These are phyloP conservation scores for Drosophila melanogaster DNA, from an alignment of 1,140 invertebrate genomes.

Conservation along the genomic window DNA sequence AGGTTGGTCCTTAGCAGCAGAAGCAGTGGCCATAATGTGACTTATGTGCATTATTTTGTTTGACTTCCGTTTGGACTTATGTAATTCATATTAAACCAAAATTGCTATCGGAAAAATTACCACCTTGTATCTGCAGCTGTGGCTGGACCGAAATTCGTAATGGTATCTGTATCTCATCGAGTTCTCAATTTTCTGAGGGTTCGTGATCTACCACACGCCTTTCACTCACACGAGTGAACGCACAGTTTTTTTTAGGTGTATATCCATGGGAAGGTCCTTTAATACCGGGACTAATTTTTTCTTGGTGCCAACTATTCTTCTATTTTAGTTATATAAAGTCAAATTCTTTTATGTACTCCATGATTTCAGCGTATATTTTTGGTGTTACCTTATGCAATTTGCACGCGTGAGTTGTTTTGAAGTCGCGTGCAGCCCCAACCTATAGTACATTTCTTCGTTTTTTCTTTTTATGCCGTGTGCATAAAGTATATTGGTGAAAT, in stretches of 20 bases:
- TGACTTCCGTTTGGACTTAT: slow-evolving; percentile 21
- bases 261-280: too few relatives aligned
- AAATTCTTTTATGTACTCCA: slow-evolving; percentile 4
- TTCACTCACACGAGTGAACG: too few relatives aligned
- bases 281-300: too few relatives aligned
- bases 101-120: slow-evolving; percentile 62
- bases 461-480: slow-evolving; percentile 31
- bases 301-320: not conserved
- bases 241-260: too few relatives aligned
- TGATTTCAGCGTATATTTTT: slow-evolving; percentile 18
- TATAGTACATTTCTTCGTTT: slow-evolving; percentile 21
- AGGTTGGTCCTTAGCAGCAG: slow-evolving; percentile 33
- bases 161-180: slow-evolving; percentile 9
- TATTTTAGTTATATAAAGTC: not conserved
- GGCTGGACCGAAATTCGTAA: slow-evolving; percentile 15
- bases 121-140: slow-evolving; percentile 41
- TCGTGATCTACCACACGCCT: slow-evolving; percentile 1
- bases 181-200: not conserved
- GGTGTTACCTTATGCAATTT: slow-evolving; percentile 66
- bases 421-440: slow-evolving; percentile 62
- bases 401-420: slow-evolving; percentile 11
- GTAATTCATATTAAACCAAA: slow-evolving; percentile 45
- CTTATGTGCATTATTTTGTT: slow-evolving; percentile 59
- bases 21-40: slow-evolving; percentile 45
- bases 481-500: slow-evolving; percentile 72